Base-by-base conservation (phyloP, 2,888 invertebrate species). In the Drosophila borealis region DNA sequence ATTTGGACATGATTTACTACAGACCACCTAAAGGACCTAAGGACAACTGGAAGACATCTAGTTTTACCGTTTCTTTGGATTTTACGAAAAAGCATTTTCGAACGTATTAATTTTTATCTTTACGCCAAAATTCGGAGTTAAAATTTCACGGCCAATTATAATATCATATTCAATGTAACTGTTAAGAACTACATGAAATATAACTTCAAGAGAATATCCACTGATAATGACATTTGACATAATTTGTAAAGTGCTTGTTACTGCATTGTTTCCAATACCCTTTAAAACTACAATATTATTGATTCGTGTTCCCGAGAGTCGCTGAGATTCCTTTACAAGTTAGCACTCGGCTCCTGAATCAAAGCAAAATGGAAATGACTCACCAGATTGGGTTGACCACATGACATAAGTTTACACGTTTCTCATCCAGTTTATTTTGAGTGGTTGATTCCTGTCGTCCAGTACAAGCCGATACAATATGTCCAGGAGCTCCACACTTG, bases 61-160 rank as follows among this genome's bases (percentile, higher is more conserved):
- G 34, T 10, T 34, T 10, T 34, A 34, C 34, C 10, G 34, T 34
- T 34, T 34, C 34, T 34, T 34, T 34, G 11, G 11, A 34, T 34
- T 34, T 34, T 34, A 34, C 34, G 10, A 10, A 34, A 34, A 34
- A 34, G 34, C 34, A 34, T 0, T 3, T 34, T 34, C 11, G 34
- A 34, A 10, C 34, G 34, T 34, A 34, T 37, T 37, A n/a, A 11
- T 4, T 13, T 17, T 46, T 21, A 59, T 50, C 19, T 14, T 51
- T 13, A 49, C 19, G 39, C 54, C 41, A 54, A 39, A 54, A n/a
- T 34, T 11, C 10, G 33, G 39, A 33, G 11, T 36, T 25, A 54
- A 14, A 48, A 54, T 41, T 48, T 62, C 45, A 33, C 46, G 44
- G 34, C 48, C 48, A 48, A 62, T 62, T 42, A 54, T 53, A n/a